Conservation (phyloP, 2,797 vertebrate genomes). For the Anabacerthia variegaticeps region DNA sequence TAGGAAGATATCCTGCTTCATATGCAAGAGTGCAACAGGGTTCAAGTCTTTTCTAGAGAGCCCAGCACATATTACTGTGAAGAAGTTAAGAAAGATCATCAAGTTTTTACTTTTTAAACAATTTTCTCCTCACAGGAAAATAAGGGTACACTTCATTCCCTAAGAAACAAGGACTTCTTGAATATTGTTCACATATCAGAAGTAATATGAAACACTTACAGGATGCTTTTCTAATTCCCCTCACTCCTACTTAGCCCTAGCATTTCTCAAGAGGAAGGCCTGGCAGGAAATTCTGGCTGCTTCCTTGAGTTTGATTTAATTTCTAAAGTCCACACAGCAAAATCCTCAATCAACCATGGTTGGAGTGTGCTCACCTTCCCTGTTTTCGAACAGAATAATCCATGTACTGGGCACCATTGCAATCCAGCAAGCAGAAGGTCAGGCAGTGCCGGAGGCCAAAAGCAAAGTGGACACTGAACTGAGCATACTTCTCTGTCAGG, state of each 20-base stretch:
- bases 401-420: background rate
- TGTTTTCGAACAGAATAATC: background rate
- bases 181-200: background rate
- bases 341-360: background rate
- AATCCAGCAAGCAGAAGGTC: background rate
- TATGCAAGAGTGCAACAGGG: background rate
- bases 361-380: background rate
- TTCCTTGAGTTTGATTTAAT: background rate
- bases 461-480: background rate
- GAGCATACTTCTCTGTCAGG: background rate
- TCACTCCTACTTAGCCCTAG: background rate
- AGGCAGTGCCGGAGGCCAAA: constrained; percentile 11
- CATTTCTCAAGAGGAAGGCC: background rate
- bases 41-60: background rate
- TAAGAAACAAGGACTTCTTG: background rate
- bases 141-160: background rate
- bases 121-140: background rate
- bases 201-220: background rate
- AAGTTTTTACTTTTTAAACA: background rate
- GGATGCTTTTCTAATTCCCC: background rate
- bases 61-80: background rate
- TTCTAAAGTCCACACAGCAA: background rate
- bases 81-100: background rate
- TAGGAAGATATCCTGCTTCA: background rate
- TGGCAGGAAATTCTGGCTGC: background rate